Base-by-base conservation (phyloP, 2,113 vertebrate genomes). In the Alouatta palliata region DNA sequence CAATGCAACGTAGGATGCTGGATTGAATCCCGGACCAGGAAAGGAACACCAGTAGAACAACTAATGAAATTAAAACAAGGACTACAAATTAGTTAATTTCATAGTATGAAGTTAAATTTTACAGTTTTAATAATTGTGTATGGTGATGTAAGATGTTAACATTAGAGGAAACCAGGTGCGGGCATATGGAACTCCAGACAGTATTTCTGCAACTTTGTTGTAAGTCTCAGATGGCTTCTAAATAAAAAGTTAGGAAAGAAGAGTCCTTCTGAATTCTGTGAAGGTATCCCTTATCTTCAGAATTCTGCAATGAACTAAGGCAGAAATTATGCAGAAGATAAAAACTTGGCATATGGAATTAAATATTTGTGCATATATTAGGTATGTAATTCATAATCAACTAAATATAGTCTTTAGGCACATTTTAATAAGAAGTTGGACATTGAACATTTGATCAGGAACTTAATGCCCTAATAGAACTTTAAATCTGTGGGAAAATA, bases 401-500 rank as follows among this genome's bases (percentile, higher is more conserved):
- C 21, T 94, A 93, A 95, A 56, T 88, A 70, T 73, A 85, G 71
- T 77, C 70, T 85, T 81, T 66, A 84, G 35, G 12, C 54, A 45
- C n/a, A 87, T 73, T 95, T 88, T 87, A 95, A 87, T 91, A 79
- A 92, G 88, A 96, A 89, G 16, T 30, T 97, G 71, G 56, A 64
- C 32, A 64, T 20, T 90, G 21, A 87, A 45, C 45, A 68, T 90
- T 92, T 95, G 49, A 93, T 95, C 91, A 88, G 40, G 21, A 94
- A 96, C 89, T 83, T 73, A 93, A 75, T 86, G 45, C 3, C 11
- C 2, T 58, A 85, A 23, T 35, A 71, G 27, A 52, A 85, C 35
- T 96, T 96, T 91, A 94, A 91, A 81, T 93, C 45, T 96, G 32
- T 54, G 10, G 81, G 71, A 92, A 97, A 93, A 85, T 49, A 94